Evolutionary conservation across 2,113 vertebrate genomes (phyloP).

Genomic region (Deroptyus accipitrinus): DNA sequence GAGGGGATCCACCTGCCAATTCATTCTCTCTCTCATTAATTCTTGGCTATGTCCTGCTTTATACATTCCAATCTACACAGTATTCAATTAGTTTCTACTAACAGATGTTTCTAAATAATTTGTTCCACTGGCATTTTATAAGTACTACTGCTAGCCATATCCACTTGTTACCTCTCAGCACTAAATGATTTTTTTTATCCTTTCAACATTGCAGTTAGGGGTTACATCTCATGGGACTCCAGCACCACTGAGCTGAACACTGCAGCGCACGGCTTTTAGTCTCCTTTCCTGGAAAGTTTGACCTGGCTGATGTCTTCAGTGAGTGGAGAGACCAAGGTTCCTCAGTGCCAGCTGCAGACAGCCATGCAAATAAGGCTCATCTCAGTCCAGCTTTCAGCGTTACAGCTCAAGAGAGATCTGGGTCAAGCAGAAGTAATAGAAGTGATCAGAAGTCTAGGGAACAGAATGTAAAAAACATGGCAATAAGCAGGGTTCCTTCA

Average conservation of each 20-base stretch:
- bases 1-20: conserved; percentile 1
- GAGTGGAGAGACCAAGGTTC: background rate
- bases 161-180: background rate
- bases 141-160: background rate
- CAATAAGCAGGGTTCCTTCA: background rate
- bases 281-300: background rate
- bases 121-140: conserved; percentile 27
- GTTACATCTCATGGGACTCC: background rate
- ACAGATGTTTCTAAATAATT: conserved; percentile 56
- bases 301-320: background rate
- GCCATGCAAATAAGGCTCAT: background rate
- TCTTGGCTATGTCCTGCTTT: conserved; percentile 32
- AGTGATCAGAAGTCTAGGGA: background rate
- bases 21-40: conserved; percentile 34
- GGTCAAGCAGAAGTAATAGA: background rate
- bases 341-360: background rate
- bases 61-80: conserved; percentile 28
- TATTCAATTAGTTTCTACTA: conserved; percentile 63
- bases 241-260: background rate
- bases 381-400: background rate
- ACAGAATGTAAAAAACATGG: background rate
- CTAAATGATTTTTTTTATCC: background rate
- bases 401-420: background rate
- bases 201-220: background rate
- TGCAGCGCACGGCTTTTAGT: background rate